phyloP scores from a whole-genome alignment of 2,888 invertebrate genomes.

The Linyphia triangularis region DNA sequence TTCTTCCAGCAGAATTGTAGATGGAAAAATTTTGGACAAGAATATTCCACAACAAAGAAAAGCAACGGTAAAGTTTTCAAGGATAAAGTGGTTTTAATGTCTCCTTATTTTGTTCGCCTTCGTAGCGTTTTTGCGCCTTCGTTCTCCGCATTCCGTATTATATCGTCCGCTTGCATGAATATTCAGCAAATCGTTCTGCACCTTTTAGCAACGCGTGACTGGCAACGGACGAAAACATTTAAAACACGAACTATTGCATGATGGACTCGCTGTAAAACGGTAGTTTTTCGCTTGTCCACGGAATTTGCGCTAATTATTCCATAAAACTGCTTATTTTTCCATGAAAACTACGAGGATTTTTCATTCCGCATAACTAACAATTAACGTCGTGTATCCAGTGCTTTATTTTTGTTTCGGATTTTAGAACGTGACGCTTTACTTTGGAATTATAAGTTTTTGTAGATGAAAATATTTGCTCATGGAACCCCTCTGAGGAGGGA shows the following conservation, averaged over 20 bases:
- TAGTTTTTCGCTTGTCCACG: slow-evolving; percentile 64
- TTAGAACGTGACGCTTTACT: slow-evolving; percentile 35
- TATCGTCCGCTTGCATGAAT: slow-evolving; percentile 70
- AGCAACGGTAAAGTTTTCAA: slow-evolving; percentile 60
- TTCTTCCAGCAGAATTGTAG: slow-evolving; percentile 51
- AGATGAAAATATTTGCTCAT: slow-evolving; percentile 47
- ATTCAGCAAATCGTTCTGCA: slow-evolving; percentile 73
- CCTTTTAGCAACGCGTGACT: slow-evolving; percentile 68
- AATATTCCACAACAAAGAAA: slow-evolving; percentile 38
- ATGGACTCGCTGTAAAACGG: slow-evolving; percentile 43
- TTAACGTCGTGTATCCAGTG: slow-evolving; percentile 43
- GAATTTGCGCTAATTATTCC: slow-evolving; percentile 70
- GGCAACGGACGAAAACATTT: slow-evolving; percentile 73
- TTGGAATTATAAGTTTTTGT: slow-evolving; percentile 64
- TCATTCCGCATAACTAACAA: slow-evolving; percentile 67
- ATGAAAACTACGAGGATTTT: slow-evolving; percentile 32
- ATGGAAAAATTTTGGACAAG: slow-evolving; percentile 56
- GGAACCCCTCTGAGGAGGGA: background rate
- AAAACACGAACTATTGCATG: slow-evolving; percentile 75
- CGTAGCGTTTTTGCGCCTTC: slow-evolving; percentile 53
- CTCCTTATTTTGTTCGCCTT: slow-evolving; percentile 67
- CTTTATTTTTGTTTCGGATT: slow-evolving; percentile 50
- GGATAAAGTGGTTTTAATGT: slow-evolving; percentile 68
- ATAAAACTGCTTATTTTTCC: slow-evolving; percentile 66
- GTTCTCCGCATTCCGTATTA: slow-evolving; percentile 33